phyloP scores from a whole-genome alignment of 1,140 invertebrate genomes.

The Sycobia sp. region DNA sequence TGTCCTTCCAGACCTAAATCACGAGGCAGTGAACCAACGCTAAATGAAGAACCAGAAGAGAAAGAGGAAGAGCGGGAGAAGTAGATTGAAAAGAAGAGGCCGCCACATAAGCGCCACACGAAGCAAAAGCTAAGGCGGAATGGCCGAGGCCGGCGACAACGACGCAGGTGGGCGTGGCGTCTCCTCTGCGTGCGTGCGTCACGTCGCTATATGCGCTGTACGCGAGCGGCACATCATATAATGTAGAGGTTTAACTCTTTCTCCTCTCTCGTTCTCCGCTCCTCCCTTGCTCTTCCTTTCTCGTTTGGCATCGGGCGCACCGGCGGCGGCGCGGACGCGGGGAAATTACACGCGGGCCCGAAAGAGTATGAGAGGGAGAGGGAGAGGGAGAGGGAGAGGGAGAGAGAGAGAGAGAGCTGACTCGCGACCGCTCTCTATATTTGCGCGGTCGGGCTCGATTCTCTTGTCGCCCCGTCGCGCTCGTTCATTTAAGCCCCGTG shows the following conservation, averaged over 20 bases:
- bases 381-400: background rate
- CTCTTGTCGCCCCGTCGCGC: too few relatives aligned
- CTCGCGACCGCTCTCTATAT: too few relatives aligned
- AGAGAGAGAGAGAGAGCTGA: background rate
- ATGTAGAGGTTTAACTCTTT: too few relatives aligned
- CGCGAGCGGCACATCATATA: background rate
- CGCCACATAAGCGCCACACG: too few relatives aligned
- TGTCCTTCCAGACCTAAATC: too few relatives aligned
- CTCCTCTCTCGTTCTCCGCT: conserved; percentile 8
- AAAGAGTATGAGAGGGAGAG: background rate
- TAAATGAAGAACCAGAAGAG: too few relatives aligned
- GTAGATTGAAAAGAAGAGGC: too few relatives aligned
- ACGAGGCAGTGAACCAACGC: too few relatives aligned
- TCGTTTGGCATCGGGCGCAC: background rate
- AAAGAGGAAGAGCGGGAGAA: too few relatives aligned
- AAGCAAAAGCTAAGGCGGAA: too few relatives aligned
- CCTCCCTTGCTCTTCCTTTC: background rate
- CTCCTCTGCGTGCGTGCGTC: background rate
- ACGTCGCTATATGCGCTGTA: background rate
- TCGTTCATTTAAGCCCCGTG: too few relatives aligned
- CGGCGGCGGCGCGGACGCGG: background rate
- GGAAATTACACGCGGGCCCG: background rate
- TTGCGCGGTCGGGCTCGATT: too few relatives aligned
- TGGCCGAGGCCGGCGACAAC: background rate
- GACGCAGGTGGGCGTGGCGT: conserved; percentile 25